Conservation (phyloP, 1,140 invertebrate genomes). For the Drosophila suzukii region DNA sequence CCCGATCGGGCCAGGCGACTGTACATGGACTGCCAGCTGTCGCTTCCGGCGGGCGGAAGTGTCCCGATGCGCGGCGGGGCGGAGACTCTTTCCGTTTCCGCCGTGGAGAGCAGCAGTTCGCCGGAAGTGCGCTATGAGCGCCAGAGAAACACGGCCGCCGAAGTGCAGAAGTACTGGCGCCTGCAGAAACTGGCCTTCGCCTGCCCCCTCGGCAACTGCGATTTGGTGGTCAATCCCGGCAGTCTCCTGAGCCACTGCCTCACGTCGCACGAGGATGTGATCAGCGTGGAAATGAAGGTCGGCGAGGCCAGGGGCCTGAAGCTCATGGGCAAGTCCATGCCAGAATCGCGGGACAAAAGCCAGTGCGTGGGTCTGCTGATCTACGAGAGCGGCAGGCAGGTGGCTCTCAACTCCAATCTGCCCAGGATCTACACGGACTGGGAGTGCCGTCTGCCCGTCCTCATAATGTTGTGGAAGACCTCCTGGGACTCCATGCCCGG, state of each 20-base stretch:
- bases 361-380: conserved; percentile 12
- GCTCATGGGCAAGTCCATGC: background rate
- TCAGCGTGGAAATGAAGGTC: background rate
- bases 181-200: conserved; percentile 5
- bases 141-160: background rate
- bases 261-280: background rate
- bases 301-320: background rate
- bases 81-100: background rate
- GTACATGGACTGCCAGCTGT: conserved; percentile 14
- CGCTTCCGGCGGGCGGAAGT: conserved; percentile 5
- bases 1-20: background rate
- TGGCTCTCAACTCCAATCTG: conserved; percentile 2
- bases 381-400: background rate
- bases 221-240: background rate
- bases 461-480: conserved; percentile 23
- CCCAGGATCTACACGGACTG: background rate
- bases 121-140: conserved; percentile 8
- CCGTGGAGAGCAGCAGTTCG: background rate
- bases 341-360: background rate
- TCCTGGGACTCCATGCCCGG: conserved; percentile 12
- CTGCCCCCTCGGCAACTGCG: conserved; percentile 14
- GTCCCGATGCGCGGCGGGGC: conserved; percentile 4
- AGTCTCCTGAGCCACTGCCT: conserved; percentile 16
- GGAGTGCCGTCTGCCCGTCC: background rate
- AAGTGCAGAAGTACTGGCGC: background rate